Percentiles rank a stretch among this genome's conserved stretches.
Conservation (phyloP, 2,888 invertebrate species). For the Calliscelio sp. region DNA sequence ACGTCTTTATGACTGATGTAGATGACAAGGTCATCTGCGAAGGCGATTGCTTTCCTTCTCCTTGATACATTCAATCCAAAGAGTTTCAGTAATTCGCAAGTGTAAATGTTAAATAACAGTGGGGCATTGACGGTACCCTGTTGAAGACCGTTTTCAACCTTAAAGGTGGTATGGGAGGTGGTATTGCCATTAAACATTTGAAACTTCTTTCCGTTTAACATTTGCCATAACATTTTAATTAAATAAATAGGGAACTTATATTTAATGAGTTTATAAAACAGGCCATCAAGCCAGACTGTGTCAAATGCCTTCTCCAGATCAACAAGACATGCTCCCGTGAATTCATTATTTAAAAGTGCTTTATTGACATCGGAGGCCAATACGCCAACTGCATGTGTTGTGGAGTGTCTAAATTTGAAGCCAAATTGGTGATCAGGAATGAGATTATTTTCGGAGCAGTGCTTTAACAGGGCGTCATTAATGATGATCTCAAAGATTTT, state of each 20-base stretch:
- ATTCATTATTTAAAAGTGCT: not conserved
- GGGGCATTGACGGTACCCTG: slow-evolving; percentile 54
- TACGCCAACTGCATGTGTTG: slow-evolving; percentile 51
- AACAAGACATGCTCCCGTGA: slow-evolving; percentile 24
- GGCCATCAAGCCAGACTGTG: not conserved
- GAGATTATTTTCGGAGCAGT: not conserved
- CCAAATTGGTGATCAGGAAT: not conserved
- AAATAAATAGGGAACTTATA: slow-evolving; percentile 32
- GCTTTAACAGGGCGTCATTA: not conserved
- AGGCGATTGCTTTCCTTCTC: slow-evolving; percentile 28
- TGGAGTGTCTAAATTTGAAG: not conserved
- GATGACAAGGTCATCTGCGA: slow-evolving; percentile 59
- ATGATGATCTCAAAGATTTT: slow-evolving; percentile 26
- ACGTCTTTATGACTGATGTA: slow-evolving; percentile 36
- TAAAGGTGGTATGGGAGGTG: not conserved
- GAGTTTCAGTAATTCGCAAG: slow-evolving; percentile 10
- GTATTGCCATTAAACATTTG: not conserved
- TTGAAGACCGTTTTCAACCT: slow-evolving; percentile 36
- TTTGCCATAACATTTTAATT: slow-evolving; percentile 38
- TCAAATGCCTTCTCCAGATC: not conserved
- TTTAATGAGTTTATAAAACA: slow-evolving; percentile 28
- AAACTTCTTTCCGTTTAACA: slow-evolving; percentile 30
- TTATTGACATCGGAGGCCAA: slow-evolving; percentile 8
- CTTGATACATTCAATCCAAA: slow-evolving; percentile 6
- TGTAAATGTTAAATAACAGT: slow-evolving; percentile 18